Percentiles rank a stretch among this genome's conserved stretches.
Evolutionary conservation across 1,140 invertebrate species (phyloP).

Genomic region (Octopus sinensis): DNA sequence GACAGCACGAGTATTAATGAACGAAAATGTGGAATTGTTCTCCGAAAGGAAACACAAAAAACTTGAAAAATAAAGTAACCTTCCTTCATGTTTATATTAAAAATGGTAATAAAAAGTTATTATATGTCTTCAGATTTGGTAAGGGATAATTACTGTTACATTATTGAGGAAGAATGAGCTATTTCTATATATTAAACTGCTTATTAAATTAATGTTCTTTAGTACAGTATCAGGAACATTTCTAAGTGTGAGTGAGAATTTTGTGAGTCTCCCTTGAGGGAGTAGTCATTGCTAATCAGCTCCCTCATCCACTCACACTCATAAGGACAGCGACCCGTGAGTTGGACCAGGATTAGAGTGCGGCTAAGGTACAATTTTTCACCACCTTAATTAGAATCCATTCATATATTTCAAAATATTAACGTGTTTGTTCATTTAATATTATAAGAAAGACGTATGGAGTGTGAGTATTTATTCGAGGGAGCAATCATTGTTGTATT

Average conservation of each 20-base stretch:
- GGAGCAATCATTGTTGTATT: neutral
- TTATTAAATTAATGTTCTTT: too few species aligned
- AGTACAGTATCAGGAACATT: too few species aligned
- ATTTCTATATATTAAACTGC: too few species aligned
- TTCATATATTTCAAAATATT: neutral
- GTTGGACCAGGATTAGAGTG: neutral
- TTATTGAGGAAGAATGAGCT: too few species aligned
- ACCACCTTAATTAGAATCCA: neutral
- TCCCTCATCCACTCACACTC: neutral
- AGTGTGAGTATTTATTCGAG: conserved; percentile 12
- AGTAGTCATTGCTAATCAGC: neutral
- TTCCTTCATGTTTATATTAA: too few species aligned
- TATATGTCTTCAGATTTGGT: too few species aligned
- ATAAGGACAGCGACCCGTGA: neutral
- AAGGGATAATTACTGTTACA: too few species aligned
- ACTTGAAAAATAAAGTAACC: too few species aligned
- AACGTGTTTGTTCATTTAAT: neutral
- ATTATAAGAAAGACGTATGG: neutral
- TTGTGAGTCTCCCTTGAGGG: conserved; percentile 9
- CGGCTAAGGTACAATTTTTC: neutral
- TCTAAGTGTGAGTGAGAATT: conserved; percentile 6
- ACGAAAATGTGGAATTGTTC: too few species aligned
- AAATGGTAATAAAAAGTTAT: too few species aligned
- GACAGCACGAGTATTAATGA: too few species aligned
- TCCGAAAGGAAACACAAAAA: too few species aligned